Conservation (phyloP, 92 coral and sea anemone species). For the Siderastrea radians region DNA sequence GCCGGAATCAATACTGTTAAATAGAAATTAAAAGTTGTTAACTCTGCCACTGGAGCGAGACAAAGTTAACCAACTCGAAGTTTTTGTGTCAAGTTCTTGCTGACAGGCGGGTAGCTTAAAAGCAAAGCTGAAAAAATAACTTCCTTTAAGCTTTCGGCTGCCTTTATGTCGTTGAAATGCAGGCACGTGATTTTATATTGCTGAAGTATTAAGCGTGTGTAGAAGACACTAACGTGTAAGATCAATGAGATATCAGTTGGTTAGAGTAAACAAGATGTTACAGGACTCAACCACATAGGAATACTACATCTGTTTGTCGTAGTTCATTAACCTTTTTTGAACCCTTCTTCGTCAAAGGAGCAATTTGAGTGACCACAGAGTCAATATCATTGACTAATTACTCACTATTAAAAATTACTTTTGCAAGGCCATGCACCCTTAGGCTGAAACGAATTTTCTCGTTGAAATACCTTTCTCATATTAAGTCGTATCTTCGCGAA, state of each 20-base stretch:
- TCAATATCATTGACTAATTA: background rate
- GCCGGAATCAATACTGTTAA: conserved; percentile 1
- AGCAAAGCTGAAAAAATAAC: background rate
- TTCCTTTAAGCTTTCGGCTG: background rate
- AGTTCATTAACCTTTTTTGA: background rate
- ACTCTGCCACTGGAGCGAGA: conserved; percentile 4
- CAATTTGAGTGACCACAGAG: conserved; percentile 4
- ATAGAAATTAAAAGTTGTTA: conserved; percentile 1
- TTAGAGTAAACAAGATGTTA: background rate
- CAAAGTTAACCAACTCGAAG: background rate
- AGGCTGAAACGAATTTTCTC: background rate
- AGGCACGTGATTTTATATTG: background rate
- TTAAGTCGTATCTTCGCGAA: background rate
- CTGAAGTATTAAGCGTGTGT: background rate
- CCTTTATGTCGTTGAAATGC: background rate
- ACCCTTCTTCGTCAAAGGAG: background rate
- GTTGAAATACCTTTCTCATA: background rate
- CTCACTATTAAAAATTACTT: background rate
- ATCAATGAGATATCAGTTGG: background rate
- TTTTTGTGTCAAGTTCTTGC: background rate
- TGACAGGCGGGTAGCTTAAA: background rate
- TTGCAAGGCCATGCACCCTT: background rate
- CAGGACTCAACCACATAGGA: conserved; percentile 7
- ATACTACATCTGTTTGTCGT: background rate
- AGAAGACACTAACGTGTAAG: background rate